Percentiles rank a stretch among this genome's conserved stretches.
Evolutionary conservation across 2,113 vertebrate species (phyloP).

Genomic region (Pelobates fuscus): DNA sequence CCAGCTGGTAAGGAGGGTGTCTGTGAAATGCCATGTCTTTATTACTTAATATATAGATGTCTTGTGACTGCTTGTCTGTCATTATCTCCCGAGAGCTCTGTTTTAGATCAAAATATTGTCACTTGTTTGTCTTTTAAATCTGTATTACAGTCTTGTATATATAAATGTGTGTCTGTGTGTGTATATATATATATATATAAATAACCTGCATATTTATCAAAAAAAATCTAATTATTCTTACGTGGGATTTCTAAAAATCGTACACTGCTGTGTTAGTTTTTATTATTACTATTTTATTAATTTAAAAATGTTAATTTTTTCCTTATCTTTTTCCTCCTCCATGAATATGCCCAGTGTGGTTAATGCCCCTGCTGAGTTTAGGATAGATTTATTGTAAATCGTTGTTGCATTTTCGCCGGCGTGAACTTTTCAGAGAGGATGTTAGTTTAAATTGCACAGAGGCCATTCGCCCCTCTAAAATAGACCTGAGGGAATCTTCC

Average conservation of each 20-base stretch:
- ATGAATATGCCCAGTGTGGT: neutral
- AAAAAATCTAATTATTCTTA: too few species aligned
- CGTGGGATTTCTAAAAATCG: too few species aligned
- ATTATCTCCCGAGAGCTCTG: neutral
- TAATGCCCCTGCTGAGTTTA: too few species aligned
- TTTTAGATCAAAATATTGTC: too few species aligned
- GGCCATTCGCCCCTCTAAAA: neutral
- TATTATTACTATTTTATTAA: neutral
- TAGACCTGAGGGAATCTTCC: neutral
- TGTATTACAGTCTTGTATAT: too few species aligned
- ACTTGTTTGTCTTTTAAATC: neutral
- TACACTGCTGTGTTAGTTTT: too few species aligned
- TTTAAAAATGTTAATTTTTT: neutral
- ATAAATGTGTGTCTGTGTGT: slow-evolving; percentile 7
- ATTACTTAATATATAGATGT: neutral
- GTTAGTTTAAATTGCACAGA: neutral
- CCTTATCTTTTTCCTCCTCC: neutral
- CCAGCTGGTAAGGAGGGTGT: slow-evolving; percentile 41
- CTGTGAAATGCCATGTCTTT: slow-evolving; percentile 25
- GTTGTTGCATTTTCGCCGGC: too few species aligned
- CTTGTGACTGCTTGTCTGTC: neutral
- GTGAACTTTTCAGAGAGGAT: neutral
- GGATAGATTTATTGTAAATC: too few species aligned
- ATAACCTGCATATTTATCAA: neutral
- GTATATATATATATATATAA: slow-evolving; percentile 6